Conservation (phyloP, 1,140 invertebrate species). For the Aphaenogaster ashmeadi region DNA sequence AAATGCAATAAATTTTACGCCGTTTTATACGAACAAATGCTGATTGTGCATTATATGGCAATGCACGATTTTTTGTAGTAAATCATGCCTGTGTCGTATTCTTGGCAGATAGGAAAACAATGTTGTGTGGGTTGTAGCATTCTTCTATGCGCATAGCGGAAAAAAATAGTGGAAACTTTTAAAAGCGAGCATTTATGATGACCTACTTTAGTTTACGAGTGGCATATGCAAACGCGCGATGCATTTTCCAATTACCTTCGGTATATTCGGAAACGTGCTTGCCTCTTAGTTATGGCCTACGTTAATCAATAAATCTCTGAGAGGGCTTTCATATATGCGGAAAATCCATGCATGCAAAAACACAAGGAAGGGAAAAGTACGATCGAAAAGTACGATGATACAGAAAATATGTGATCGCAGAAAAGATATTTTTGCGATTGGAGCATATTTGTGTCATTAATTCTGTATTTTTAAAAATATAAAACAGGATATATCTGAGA, state of each 20-base stretch:
- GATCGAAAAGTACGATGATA: background rate
- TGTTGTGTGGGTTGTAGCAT: background rate
- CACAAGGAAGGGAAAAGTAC: background rate
- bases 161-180: slow-evolving; percentile 53
- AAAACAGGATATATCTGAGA: background rate
- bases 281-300: slow-evolving; percentile 23
- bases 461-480: background rate
- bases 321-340: background rate
- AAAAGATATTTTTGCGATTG: background rate
- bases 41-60: slow-evolving; percentile 7
- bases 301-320: slow-evolving; percentile 42
- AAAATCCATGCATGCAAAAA: background rate
- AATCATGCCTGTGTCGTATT: slow-evolving; percentile 19
- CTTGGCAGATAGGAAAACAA: slow-evolving; percentile 23
- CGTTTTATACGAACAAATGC: background rate
- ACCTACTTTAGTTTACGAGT: slow-evolving; percentile 47
- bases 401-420: too few species aligned
- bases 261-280: slow-evolving; percentile 41
- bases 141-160: slow-evolving; percentile 19
- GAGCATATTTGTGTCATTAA: background rate
- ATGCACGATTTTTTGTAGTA: slow-evolving; percentile 31
- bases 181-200: slow-evolving; percentile 42
- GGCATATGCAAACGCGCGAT: slow-evolving; percentile 33
- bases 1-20: slow-evolving; percentile 25
- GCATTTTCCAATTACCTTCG: slow-evolving; percentile 56